Base-by-base conservation (phyloP, 2,888 invertebrate genomes). In the Agonopterix alstromeriana region DNA sequence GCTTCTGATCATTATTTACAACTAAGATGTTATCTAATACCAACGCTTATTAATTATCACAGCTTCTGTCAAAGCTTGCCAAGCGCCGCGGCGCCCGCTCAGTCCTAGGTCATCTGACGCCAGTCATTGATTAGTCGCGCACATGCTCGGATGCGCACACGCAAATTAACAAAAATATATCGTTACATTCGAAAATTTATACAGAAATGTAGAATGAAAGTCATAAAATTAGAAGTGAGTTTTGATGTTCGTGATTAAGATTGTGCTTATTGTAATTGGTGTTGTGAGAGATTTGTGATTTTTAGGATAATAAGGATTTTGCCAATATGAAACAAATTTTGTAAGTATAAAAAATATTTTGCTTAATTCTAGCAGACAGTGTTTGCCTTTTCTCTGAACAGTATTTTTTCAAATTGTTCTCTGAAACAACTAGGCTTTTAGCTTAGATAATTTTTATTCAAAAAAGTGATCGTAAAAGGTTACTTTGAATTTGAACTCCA, bases 301-400 rank as follows among this genome's bases (percentile, higher is more conserved):
- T 41, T 9, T 46, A 41, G 42, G 36, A 38, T 36, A 44, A 36
- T 42, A 17, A 45, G 47, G 47, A 47, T 50, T 48, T 46, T 40
- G 48, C 49, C 61, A 68, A 50, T 51, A 70, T 70, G 70, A 62
- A 61, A 50, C 52, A 49, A 43, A 48, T 63, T 50, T 48, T 67
- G 68, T 70, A 43, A 67, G 70, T 70, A 55, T 51, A 45, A 46
- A 9, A 2, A 38, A 43, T 11, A 10, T 35, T 10, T 43, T 17
- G 4, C 17, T 4, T 4, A 1, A 17, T 17, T 17, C 17, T 17
- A 17, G 3, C 17, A 3, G 17, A 17, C 3, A 17, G 3, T 3
- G 27, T 27, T 27, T 27, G 27, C 7, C 27, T 5, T 5, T 27
- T 27, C 7, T 27, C 27, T 5, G 27, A 27, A 5, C 5, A 1